A percentile compares a stretch with the other conserved stretches of the same genome.
Evolutionary conservation across 2,888 invertebrate genomes (phyloP).

Genomic region (Apomyelois bistriatella): DNA sequence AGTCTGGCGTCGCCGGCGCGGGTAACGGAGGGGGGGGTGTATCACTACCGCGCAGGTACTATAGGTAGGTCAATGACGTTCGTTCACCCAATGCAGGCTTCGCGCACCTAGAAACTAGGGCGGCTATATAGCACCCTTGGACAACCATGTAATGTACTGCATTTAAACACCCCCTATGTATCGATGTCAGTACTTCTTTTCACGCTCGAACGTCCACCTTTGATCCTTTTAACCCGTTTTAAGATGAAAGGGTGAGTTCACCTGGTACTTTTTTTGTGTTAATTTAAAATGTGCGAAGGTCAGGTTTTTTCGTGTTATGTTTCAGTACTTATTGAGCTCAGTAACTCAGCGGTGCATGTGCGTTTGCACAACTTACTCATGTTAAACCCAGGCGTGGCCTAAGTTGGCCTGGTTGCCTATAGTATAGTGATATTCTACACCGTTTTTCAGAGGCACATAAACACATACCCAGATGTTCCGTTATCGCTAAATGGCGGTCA

Average conservation of each 20-base stretch:
- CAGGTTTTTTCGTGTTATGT: not conserved
- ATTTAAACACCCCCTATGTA: conserved; percentile 31
- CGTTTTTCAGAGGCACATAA: too few species aligned
- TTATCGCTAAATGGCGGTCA: too few species aligned
- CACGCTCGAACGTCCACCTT: conserved; percentile 20
- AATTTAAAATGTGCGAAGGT: conserved; percentile 2
- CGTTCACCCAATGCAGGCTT: conserved; percentile 50
- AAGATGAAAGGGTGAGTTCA: conserved; percentile 11
- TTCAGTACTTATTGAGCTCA: not conserved
- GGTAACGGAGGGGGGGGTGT: conserved; percentile 25
- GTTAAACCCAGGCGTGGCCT: too few species aligned
- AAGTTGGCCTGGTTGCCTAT: too few species aligned
- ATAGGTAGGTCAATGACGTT: conserved; percentile 42
- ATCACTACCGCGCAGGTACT: conserved; percentile 36
- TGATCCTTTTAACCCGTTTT: conserved; percentile 18
- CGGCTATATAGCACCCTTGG: conserved; percentile 43
- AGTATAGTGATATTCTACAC: too few species aligned
- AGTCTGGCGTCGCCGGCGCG: conserved; percentile 29
- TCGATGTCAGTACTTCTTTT: conserved; percentile 18
- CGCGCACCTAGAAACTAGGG: conserved; percentile 62
- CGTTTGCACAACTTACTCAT: not conserved
- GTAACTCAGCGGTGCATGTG: not conserved
- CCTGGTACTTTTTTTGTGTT: not conserved
- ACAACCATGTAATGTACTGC: conserved; percentile 27
- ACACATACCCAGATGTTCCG: too few species aligned